Percentiles rank a stretch among this genome's conserved stretches.
phyloP scores from a whole-genome alignment of 2,113 vertebrate genomes.

The Vulpes ferrilata region DNA sequence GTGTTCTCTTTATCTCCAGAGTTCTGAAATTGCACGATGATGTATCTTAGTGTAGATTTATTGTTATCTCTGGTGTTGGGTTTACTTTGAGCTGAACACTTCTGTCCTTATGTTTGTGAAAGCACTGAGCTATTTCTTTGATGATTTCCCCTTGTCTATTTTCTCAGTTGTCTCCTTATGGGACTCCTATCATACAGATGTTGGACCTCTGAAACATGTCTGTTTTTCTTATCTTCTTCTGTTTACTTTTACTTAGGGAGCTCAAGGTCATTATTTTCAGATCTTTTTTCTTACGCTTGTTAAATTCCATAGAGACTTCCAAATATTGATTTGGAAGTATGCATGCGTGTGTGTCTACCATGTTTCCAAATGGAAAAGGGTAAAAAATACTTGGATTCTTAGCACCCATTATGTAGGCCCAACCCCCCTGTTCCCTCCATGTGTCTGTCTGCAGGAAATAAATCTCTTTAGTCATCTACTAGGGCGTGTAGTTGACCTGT shows the following conservation, averaged over 20 bases:
- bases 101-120: background rate
- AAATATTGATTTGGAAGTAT: background rate
- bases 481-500: background rate
- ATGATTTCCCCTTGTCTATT: background rate
- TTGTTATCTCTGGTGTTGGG: background rate
- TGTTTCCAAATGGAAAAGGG: background rate
- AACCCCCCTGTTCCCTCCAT: accelerated
- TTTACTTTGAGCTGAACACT: slow-evolving; percentile 10
- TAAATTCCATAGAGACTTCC: background rate
- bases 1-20: background rate
- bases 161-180: background rate
- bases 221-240: background rate
- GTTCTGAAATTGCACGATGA: slow-evolving; percentile 31
- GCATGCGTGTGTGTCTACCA: background rate
- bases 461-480: background rate
- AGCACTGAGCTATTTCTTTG: background rate
- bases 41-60: background rate
- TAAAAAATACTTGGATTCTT: background rate
- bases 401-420: background rate
- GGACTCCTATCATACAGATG: background rate
- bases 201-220: no score
- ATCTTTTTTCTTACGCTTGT: background rate
- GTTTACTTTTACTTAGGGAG: background rate
- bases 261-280: background rate
- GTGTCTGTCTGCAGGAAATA: background rate